A percentile compares a stretch with the other conserved stretches of the same genome.
Evolutionary conservation across 2,888 invertebrate genomes (phyloP).

Genomic region (Belgica antarctica): DNA sequence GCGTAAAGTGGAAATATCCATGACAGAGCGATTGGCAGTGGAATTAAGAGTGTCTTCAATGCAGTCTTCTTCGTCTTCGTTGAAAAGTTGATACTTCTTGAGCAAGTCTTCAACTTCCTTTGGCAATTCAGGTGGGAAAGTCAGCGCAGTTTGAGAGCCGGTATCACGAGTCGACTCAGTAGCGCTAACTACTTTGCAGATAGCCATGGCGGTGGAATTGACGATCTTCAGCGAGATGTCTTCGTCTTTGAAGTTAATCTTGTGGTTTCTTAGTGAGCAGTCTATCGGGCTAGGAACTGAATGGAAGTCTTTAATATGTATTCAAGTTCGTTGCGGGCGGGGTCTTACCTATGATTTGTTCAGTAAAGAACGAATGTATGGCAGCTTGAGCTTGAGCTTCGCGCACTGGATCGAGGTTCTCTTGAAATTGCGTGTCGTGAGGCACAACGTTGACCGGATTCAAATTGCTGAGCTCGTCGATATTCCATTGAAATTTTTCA

Average conservation of each 20-base stretch:
- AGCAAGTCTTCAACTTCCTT: conserved; percentile 59
- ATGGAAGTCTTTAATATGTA: not conserved
- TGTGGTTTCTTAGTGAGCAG: conserved; percentile 49
- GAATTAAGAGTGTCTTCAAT: too few species aligned
- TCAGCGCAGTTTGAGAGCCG: conserved; percentile 60
- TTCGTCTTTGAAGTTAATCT: conserved; percentile 47
- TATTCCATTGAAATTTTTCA: not conserved
- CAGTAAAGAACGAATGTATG: conserved; percentile 57
- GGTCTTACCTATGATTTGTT: conserved; percentile 47
- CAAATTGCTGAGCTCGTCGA: conserved; percentile 60
- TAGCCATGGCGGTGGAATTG: not conserved
- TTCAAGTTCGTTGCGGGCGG: conserved; percentile 45
- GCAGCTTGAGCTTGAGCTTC: conserved; percentile 64
- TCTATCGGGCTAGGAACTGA: conserved; percentile 54
- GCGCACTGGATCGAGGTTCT: conserved; percentile 59
- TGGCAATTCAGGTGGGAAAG: conserved; percentile 60
- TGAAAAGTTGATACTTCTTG: conserved; percentile 60
- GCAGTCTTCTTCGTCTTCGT: conserved; percentile 47
- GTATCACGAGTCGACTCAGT: conserved; percentile 51
- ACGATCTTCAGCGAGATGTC: not conserved
- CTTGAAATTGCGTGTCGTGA: conserved; percentile 58
- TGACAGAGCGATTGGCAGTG: conserved; percentile 1
- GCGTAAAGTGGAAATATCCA: conserved; percentile 48
- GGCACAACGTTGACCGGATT: conserved; percentile 63
- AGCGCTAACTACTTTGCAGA: conserved; percentile 41